These are phyloP conservation scores for Phymanthus crucifer DNA, from an alignment of 92 coral and sea anemone genomes.

Conservation along the genomic window DNA sequence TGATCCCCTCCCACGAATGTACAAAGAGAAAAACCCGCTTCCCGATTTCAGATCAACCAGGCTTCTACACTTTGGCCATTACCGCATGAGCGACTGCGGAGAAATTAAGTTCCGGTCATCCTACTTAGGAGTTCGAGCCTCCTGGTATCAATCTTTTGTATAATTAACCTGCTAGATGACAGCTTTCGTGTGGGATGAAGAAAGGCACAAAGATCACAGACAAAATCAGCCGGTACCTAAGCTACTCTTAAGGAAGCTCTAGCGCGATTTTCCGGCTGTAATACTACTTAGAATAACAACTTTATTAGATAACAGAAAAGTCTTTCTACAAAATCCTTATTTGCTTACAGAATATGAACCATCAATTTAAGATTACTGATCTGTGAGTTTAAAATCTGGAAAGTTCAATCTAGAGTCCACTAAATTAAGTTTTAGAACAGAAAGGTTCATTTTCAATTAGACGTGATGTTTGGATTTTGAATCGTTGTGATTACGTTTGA, in stretches of 20 bases:
- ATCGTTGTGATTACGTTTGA: neutral
- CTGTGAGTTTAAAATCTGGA: neutral
- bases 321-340: neutral
- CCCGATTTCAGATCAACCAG: neutral
- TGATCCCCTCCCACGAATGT: conserved; percentile 3
- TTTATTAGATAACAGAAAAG: neutral
- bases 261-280: conserved; percentile 5
- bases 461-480: neutral
- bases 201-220: neutral
- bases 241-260: neutral
- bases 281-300: neutral
- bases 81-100: neutral
- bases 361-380: neutral
- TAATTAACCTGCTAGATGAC: conserved; percentile 3
- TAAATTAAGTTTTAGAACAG: neutral
- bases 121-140: neutral
- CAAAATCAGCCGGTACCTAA: conserved; percentile 5
- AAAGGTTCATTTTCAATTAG: neutral
- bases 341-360: neutral
- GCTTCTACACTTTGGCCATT: neutral
- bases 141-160: neutral
- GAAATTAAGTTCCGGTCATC: conserved; percentile 3
- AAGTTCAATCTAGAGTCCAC: neutral
- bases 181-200: conserved; percentile 2
- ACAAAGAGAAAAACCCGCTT: neutral